phyloP scores from a whole-genome alignment of 2,113 vertebrate genomes.

The Thamnaconus septentrionalis region DNA sequence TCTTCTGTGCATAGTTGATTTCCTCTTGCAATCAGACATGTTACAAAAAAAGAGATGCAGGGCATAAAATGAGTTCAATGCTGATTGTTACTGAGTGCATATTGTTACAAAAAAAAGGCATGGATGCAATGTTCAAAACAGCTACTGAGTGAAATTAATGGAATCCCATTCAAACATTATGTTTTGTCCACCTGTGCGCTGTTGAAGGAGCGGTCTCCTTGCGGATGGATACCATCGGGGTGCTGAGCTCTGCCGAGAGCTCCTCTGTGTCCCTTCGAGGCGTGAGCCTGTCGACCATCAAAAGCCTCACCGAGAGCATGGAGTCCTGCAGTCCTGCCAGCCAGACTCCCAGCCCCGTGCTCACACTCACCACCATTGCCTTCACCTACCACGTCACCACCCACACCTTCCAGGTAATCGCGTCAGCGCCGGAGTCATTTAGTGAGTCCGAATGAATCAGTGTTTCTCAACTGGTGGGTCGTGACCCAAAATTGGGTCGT shows the following conservation, averaged over 20 bases:
- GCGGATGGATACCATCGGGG: slow-evolving; percentile 82
- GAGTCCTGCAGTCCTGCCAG: slow-evolving; percentile 85
- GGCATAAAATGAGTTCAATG: too few species aligned
- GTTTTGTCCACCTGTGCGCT: neutral
- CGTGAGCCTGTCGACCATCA: slow-evolving; percentile 84
- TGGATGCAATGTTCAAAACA: too few species aligned
- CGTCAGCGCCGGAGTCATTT: neutral
- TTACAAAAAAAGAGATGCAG: too few species aligned
- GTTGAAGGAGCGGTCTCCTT: slow-evolving; percentile 84
- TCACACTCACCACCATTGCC: slow-evolving; percentile 79
- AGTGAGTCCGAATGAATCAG: neutral
- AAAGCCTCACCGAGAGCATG: slow-evolving; percentile 86
- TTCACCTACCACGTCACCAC: slow-evolving; percentile 84
- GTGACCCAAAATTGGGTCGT: too few species aligned
- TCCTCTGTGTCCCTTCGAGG: slow-evolving; percentile 81
- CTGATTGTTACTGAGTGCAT: too few species aligned
- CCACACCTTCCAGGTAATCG: slow-evolving; percentile 86
- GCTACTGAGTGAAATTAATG: too few species aligned
- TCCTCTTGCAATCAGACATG: too few species aligned
- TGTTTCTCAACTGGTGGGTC: neutral
- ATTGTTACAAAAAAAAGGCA: too few species aligned
- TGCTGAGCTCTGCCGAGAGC: slow-evolving; percentile 83
- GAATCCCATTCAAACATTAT: too few species aligned
- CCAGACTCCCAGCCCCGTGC: slow-evolving; percentile 76
- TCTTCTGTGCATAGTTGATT: too few species aligned